phyloP scores from a whole-genome alignment of 2,888 invertebrate genomes.

The Brachylomia viminalis region DNA sequence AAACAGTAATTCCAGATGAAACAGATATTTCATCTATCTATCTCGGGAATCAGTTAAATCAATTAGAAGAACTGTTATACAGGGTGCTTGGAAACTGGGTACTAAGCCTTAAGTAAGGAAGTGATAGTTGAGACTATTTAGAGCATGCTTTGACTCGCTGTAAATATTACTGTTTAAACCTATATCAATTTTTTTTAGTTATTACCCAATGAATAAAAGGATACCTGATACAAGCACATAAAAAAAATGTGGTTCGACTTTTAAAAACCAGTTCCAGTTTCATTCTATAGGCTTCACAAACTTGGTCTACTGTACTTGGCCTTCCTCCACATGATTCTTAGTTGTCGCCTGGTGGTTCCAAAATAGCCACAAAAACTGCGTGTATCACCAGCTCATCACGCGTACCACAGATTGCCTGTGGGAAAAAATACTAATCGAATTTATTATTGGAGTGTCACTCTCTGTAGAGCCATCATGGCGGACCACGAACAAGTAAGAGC shows the following conservation, averaged over 20 bases:
- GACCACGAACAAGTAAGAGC: neutral
- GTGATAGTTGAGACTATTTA: too few relatives aligned
- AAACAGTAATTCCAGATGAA: constrained; percentile 21
- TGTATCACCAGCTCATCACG: constrained; percentile 31
- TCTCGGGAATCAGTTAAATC: neutral
- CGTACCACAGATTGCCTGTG: constrained; percentile 54
- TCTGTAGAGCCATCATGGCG: constrained; percentile 17
- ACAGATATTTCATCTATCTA: neutral
- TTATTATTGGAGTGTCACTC: constrained; percentile 48
- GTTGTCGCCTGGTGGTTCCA: constrained; percentile 28
- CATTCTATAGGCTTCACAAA: neutral
- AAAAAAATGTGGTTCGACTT: neutral
- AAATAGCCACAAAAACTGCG: constrained; percentile 55
- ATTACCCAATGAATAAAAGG: neutral
- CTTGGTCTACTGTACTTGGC: constrained; percentile 20
- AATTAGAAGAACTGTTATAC: neutral
- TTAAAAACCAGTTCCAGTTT: neutral
- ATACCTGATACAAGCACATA: neutral
- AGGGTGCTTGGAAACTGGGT: too few relatives aligned
- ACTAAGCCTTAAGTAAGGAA: too few relatives aligned
- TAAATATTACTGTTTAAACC: neutral
- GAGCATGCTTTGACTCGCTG: neutral
- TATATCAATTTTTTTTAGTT: neutral
- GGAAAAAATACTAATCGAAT: constrained; percentile 62
- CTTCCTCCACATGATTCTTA: constrained; percentile 39